Conservation (phyloP, 2,797 vertebrate genomes). For the Helicolenus hilgendorfi region DNA sequence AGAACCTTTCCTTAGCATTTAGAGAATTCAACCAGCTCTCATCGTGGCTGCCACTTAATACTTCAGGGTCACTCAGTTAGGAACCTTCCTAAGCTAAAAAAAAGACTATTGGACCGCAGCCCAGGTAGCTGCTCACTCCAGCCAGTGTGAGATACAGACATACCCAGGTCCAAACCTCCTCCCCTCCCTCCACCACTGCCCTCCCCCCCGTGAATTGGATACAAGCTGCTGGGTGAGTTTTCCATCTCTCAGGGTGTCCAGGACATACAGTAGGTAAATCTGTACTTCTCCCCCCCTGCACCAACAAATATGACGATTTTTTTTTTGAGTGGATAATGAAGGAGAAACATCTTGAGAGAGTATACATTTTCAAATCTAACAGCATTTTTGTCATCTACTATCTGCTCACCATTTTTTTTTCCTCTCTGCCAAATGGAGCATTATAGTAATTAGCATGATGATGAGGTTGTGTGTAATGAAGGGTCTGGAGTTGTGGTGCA, state of each 20-base stretch:
- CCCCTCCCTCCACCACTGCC: slow-evolving; percentile 62
- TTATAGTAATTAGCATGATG: slow-evolving; percentile 56
- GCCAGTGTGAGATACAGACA: slow-evolving; percentile 23
- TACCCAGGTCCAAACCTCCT: slow-evolving; percentile 53
- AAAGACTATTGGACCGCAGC: background rate
- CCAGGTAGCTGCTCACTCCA: slow-evolving; percentile 32
- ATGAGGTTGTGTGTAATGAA: slow-evolving; percentile 61
- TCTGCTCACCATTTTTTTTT: slow-evolving; percentile 22
- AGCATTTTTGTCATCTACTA: slow-evolving; percentile 17
- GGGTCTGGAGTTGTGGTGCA: slow-evolving; percentile 59
- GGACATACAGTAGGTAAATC: slow-evolving; percentile 73
- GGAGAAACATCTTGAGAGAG: slow-evolving; percentile 21
- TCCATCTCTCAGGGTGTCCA: slow-evolving; percentile 58
- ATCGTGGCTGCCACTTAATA: too few species aligned
- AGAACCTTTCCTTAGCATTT: too few species aligned
- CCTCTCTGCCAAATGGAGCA: slow-evolving; percentile 36
- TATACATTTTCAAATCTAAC: slow-evolving; percentile 38
- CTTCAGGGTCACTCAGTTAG: background rate
- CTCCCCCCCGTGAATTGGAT: slow-evolving; percentile 62
- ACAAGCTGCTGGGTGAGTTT: slow-evolving; percentile 78
- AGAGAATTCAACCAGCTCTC: too few species aligned
- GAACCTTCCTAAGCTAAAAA: background rate
- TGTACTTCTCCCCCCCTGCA: slow-evolving; percentile 13
- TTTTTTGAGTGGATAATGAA: background rate
- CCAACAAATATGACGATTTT: background rate